phyloP scores from a whole-genome alignment of 2,797 vertebrate genomes.

The Girardinus metallicus region DNA sequence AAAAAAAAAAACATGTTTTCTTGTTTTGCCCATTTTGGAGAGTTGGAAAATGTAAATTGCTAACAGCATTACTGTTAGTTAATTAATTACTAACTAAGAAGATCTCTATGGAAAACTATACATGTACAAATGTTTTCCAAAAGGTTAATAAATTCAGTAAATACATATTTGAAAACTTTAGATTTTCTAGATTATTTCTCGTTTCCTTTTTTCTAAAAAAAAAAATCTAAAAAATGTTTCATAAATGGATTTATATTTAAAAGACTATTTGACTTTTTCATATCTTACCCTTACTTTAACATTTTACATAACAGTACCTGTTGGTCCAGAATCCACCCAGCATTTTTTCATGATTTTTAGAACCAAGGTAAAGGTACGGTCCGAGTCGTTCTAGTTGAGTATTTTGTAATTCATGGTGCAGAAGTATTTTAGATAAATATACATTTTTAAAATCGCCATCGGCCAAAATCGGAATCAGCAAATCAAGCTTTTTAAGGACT shows the following conservation, averaged over 20 bases:
- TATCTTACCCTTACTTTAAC: neutral
- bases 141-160: neutral
- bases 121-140: neutral
- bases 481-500: too few species aligned
- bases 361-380: neutral
- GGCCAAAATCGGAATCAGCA: too few species aligned
- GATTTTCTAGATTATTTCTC: neutral
- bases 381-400: too few species aligned
- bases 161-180: neutral
- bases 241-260: neutral
- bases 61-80: neutral
- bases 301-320: neutral
- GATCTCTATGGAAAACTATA: neutral
- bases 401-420: too few species aligned
- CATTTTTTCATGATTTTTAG: neutral
- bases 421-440: too few species aligned
- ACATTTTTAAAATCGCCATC: too few species aligned
- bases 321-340: neutral
- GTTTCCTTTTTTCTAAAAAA: neutral
- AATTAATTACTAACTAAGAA: neutral
- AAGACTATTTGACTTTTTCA: neutral
- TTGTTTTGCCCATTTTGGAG: neutral
- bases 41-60: neutral
- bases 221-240: neutral
- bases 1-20: neutral